Base-by-base conservation (phyloP, 2,113 vertebrate species). In the Gobiocypris rarus region DNA sequence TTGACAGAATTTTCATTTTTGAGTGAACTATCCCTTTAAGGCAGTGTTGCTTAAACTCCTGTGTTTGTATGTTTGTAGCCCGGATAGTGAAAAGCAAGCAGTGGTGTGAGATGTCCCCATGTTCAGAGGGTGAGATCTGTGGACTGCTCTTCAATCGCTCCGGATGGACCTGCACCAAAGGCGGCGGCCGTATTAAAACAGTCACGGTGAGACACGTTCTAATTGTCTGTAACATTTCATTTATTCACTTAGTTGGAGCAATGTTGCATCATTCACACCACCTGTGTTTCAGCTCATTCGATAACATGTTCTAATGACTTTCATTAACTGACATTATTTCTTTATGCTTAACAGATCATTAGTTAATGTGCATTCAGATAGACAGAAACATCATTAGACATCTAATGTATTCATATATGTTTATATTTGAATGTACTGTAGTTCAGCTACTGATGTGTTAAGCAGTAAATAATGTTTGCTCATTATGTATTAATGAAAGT, bases 31-130 rank as follows among this genome's bases (percentile, higher is more conserved):
- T 54, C 52, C 52, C 17, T 54, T 54, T 54, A 38, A 59, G 9
- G 56, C 14, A 80, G 38, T 28, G 59, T 79, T 61, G 52, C 48
- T 69, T 41, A 75, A 75, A 26, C 54, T 83, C 38, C 17, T 79
- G 83, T 45, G 65, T 38, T 59, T 92, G 84, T 84, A 13, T 83
- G 28, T 80, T 24, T 50, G 38, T 91, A 96, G 95, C 94, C 0
- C 93, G 92, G 59, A 94, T 95, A 61, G 93, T 96, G 87, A 91
- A 94, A 79, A 95, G 92, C 88, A 93, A 93, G 82, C 95, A 95
- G 93, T 96, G 95, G 95, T 96, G 95, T 65, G 95, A 96, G 89
- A 96, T 96, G 95, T 89, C 90, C 61, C 95, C 95, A 28, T 96
- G 95, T 86, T 87, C 94, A 84, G 95, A 95, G 82, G 95, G 95